These are phyloP conservation scores for Campylorhamphus procurvoides DNA, from an alignment of 2,113 vertebrate species.

Conservation along the genomic window DNA sequence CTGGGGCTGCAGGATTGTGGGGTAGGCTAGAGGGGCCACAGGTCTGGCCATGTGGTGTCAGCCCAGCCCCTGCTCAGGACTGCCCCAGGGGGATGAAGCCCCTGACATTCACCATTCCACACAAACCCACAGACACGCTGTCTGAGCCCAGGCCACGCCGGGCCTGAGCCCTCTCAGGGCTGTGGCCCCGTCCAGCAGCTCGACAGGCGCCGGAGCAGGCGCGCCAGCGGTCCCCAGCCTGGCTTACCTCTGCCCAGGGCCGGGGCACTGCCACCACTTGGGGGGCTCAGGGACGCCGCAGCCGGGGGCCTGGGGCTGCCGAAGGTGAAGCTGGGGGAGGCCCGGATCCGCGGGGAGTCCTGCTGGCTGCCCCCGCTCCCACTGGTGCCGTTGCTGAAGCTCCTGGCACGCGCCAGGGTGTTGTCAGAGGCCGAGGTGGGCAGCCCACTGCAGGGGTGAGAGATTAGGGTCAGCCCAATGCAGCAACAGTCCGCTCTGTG, in stretches of 20 bases:
- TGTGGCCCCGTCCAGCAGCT: constrained; percentile 54
- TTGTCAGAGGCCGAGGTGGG: constrained; percentile 81
- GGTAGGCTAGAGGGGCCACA: not conserved
- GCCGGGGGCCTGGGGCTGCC: constrained; percentile 69
- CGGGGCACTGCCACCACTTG: constrained; percentile 64
- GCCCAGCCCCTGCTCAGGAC: not conserved
- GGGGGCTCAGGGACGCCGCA: constrained; percentile 56
- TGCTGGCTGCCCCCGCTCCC: constrained; percentile 80
- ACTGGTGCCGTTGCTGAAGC: constrained; percentile 80
- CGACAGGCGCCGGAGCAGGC: constrained; percentile 48
- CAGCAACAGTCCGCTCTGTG: not conserved
- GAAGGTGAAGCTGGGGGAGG: constrained; percentile 88
- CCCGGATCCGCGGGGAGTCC: constrained; percentile 81
- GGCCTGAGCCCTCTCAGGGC: not conserved
- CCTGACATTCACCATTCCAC: not conserved
- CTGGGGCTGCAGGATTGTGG: not conserved
- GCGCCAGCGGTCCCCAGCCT: constrained; percentile 57
- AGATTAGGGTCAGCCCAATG: not conserved
- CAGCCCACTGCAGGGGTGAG: not conserved
- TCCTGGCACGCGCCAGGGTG: constrained; percentile 76
- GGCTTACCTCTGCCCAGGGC: constrained; percentile 88
- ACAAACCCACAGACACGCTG: not conserved
- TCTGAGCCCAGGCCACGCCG: accelerated
- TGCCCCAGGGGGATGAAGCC: not conserved
- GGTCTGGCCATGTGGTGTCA: accelerated